These are phyloP conservation scores for Apodemia duryi DNA, from an alignment of 2,888 invertebrate genomes.

Conservation along the genomic window DNA sequence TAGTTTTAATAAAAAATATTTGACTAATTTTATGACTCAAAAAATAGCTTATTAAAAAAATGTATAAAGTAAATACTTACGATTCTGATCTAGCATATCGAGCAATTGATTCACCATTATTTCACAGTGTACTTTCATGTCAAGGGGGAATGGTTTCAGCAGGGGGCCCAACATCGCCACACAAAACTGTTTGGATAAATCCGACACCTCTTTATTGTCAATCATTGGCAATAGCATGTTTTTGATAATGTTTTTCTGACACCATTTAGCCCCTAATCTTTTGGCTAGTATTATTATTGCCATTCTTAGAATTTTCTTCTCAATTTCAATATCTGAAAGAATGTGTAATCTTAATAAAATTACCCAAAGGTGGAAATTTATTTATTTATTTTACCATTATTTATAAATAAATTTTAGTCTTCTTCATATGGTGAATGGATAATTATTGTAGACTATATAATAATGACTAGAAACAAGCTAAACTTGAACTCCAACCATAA, in stretches of 20 bases:
- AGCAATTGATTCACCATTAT: constrained; percentile 53
- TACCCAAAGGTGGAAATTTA: too few relatives aligned
- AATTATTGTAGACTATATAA: too few relatives aligned
- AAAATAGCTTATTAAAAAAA: too few relatives aligned
- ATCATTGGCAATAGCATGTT: constrained; percentile 57
- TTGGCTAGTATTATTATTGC: constrained; percentile 62
- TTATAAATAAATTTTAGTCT: too few relatives aligned
- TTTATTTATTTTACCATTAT: too few relatives aligned
- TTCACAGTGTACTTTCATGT: constrained; percentile 66
- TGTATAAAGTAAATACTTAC: constrained; percentile 44
- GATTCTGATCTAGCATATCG: constrained; percentile 47
- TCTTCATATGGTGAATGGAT: too few relatives aligned
- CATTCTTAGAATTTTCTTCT: constrained; percentile 54
- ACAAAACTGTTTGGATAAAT: constrained; percentile 50
- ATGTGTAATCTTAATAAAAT: too few relatives aligned
- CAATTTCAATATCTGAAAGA: constrained; percentile 47
- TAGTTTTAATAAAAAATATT: too few relatives aligned
- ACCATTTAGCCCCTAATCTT: constrained; percentile 64
- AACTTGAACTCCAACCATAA: too few relatives aligned
- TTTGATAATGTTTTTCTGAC: constrained; percentile 58
- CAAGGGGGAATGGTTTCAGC: constrained; percentile 59
- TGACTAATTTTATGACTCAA: not conserved
- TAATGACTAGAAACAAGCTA: too few relatives aligned
- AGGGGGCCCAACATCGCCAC: constrained; percentile 58
- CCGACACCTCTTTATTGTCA: constrained; percentile 40